phyloP scores from a whole-genome alignment of 2,113 vertebrate species.

The Sapajus apella region DNA sequence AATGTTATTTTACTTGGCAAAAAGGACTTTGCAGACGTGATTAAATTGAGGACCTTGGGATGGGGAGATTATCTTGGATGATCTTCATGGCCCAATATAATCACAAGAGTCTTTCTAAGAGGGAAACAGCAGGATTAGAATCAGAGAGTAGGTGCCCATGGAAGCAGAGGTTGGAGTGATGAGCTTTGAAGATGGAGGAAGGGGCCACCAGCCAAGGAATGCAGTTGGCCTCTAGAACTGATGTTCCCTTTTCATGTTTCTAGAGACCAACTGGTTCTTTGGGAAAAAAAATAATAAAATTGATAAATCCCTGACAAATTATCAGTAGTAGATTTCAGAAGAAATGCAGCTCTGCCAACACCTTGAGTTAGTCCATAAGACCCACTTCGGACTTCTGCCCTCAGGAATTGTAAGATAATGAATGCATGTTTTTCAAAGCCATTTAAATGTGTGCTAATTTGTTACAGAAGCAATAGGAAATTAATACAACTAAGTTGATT shows the following conservation, averaged over 20 bases:
- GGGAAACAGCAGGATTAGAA: not conserved
- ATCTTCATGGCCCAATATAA: not conserved
- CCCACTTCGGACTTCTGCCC: not conserved
- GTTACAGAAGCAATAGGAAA: not conserved
- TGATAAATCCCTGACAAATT: too few relatives aligned
- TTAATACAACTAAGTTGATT: not conserved
- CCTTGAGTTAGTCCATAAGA: not conserved
- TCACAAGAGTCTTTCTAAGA: not conserved
- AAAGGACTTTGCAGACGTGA: not conserved
- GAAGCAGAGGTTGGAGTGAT: not conserved
- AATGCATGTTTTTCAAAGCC: not conserved
- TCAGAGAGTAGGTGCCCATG: not conserved
- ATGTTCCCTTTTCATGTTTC: too few relatives aligned
- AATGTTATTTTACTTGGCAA: not conserved
- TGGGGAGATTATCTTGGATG: not conserved
- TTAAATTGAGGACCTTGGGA: not conserved
- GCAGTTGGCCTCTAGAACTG: not conserved
- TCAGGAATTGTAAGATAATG: not conserved
- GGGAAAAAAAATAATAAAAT: too few relatives aligned
- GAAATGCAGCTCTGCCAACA: not conserved
- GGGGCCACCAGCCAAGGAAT: not conserved
- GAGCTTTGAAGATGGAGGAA: not conserved
- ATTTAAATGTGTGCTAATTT: not conserved
- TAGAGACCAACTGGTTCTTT: too few relatives aligned
- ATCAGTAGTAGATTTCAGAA: not conserved